Percentiles rank a stretch among this genome's conserved stretches.
phyloP scores from a whole-genome alignment of 2,888 invertebrate species.

The Platypus cylindrus region DNA sequence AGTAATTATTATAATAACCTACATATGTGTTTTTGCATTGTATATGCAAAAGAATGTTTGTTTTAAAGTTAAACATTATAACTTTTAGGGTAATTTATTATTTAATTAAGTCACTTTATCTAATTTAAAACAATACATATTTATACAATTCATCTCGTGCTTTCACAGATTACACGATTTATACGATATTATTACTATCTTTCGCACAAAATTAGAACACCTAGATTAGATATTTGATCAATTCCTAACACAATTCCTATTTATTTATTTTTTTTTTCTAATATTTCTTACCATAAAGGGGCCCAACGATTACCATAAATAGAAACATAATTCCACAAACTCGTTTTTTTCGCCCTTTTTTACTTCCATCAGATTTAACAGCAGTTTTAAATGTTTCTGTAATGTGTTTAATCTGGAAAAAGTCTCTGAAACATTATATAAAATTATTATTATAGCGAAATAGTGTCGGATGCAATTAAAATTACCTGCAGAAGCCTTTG shows the following conservation, averaged over 20 bases:
- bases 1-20: neutral
- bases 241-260: no score
- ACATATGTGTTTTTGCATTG: no score
- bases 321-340: slow-evolving; percentile 38
- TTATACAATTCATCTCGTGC: slow-evolving; percentile 23
- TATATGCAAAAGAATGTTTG: no score
- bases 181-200: no score
- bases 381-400: slow-evolving; percentile 40
- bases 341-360: slow-evolving; percentile 32
- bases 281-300: slow-evolving; percentile 43
- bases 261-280: no score
- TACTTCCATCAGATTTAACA: slow-evolving; percentile 38
- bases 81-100: no score
- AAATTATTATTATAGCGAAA: neutral
- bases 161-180: no score
- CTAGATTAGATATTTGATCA: no score
- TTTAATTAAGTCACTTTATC: no score
- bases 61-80: no score
- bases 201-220: no score
- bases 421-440: slow-evolving; percentile 19
- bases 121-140: no score
- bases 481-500: slow-evolving; percentile 10
- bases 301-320: slow-evolving; percentile 41
- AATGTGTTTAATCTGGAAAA: slow-evolving; percentile 37
- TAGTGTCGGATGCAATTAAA: neutral